Percentiles rank a stretch among this genome's conserved stretches.
Evolutionary conservation across 2,113 vertebrate species (phyloP).

Genomic region (Lycaon pictus): DNA sequence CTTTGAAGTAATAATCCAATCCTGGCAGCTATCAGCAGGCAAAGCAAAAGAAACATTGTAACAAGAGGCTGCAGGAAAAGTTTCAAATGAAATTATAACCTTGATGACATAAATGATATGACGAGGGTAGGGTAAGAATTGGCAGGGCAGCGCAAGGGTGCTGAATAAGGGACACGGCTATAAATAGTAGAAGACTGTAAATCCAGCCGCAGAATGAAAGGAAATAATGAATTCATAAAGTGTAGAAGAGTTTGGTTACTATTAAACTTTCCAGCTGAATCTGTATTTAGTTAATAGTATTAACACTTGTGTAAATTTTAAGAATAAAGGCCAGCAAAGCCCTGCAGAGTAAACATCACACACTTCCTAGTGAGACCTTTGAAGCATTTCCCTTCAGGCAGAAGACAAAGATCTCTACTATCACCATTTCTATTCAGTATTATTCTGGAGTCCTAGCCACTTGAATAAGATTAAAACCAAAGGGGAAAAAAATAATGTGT

Average conservation of each 20-base stretch:
- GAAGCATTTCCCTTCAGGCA: background rate
- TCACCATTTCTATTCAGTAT: background rate
- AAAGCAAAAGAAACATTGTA: slow-evolving; percentile 38
- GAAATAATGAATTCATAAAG: background rate
- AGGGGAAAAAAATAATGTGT: too few species aligned
- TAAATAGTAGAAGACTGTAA: background rate
- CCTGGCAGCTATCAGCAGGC: slow-evolving; percentile 19
- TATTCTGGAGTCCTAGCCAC: background rate
- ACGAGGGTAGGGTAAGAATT: slow-evolving; percentile 17
- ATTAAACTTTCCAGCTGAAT: background rate
- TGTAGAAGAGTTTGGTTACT: background rate
- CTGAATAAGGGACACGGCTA: background rate
- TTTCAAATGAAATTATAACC: slow-evolving; percentile 40
- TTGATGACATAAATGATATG: slow-evolving; percentile 29
- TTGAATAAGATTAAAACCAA: background rate
- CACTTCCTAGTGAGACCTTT: background rate
- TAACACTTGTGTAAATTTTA: background rate
- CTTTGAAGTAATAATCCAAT: slow-evolving; percentile 67
- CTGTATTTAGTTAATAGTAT: background rate
- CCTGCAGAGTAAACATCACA: background rate
- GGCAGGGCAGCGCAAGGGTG: background rate
- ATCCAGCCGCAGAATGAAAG: background rate
- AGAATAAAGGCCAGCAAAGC: slow-evolving; percentile 15
- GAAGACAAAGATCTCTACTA: background rate
- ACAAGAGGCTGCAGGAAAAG: slow-evolving; percentile 37